These are phyloP conservation scores for Eretmocerus hayati DNA, from an alignment of 2,888 invertebrate species.

Conservation along the genomic window DNA sequence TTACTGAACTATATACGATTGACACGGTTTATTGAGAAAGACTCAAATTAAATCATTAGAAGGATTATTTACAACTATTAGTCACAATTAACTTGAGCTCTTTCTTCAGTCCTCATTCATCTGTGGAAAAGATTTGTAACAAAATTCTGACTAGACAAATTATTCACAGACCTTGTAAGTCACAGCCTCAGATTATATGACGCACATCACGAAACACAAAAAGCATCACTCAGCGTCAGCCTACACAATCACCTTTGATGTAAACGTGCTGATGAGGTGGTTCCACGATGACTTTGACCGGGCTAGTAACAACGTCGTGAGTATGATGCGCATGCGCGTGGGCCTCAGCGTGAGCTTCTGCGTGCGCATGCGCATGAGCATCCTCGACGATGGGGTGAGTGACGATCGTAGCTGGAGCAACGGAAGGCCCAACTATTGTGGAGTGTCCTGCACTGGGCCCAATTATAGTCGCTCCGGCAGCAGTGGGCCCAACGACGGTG, in stretches of 20 bases:
- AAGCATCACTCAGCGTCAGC: too few species aligned
- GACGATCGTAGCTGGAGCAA: not conserved
- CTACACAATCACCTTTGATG: conserved; percentile 22
- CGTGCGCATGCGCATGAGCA: conserved; percentile 11
- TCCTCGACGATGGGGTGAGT: not conserved
- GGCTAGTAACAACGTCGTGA: not conserved
- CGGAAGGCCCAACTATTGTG: conserved; percentile 13
- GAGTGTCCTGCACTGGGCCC: conserved; percentile 10
- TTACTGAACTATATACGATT: too few species aligned
- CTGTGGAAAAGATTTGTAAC: too few species aligned
- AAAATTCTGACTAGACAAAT: too few species aligned
- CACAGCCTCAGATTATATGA: too few species aligned
- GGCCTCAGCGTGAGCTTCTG: conserved; percentile 22
- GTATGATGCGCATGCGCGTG: conserved; percentile 21
- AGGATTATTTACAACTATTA: too few species aligned
- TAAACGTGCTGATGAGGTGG: conserved; percentile 8
- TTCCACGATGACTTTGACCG: not conserved
- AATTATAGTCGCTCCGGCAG: conserved; percentile 10
- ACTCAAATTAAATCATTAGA: too few species aligned
- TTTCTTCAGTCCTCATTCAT: too few species aligned
- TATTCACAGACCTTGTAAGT: too few species aligned
- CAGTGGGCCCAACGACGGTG: conserved; percentile 24
- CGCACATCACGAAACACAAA: too few species aligned
- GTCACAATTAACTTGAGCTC: too few species aligned
- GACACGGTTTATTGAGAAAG: too few species aligned